Evolutionary conservation across 2,888 invertebrate species (phyloP), one percentile per base, ranked within the genome.

Genomic region (Cephus rjabovi): DNA sequence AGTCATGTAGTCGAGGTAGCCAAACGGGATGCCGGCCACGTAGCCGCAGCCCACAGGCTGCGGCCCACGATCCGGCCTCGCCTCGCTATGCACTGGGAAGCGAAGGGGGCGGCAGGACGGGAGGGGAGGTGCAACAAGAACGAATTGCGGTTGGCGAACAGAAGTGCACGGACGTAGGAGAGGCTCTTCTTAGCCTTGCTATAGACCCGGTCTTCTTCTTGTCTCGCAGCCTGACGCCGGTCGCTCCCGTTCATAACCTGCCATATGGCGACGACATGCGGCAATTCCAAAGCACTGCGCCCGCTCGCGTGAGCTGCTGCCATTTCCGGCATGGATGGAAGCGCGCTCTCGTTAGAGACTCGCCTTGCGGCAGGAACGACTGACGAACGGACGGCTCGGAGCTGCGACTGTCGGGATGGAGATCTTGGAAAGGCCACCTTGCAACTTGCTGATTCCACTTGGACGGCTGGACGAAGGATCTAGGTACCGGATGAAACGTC

Each of bases 11-110:
- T 81, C 74, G 80, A 79, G 71, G 71, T 78, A 81, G 77, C 74
- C 78, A 77, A 83, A 84, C 82, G 83, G 80, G 81, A 86, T 85
- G 85, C 85, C 77, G 81, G 77, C 81, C 84, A 85, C 84, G 85
- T 84, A 69, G 74, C 69, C 15, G 23, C 23, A 37, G 23, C 76
- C 34, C 70, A 69, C 69, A 70, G 74, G 74, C 74, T 68, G 77
- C 78, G 78, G 78, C 71, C 56, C 75, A 78, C 75, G 78, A 75
- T 33, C 74, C 35, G 74, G 77, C 77, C 74, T 56, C 56, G 23
- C 56, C 56, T 56, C 56, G 56, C 56, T 23, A 9, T 56, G 56
- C 23, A 23, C 56, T 6, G 6, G 23, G 74, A 77, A 30, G 75
- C 69, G 33, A 33, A 75, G 71, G 31, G 37, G 33, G 33, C 23